These are phyloP conservation scores for Pyxicephalus adspersus DNA, from an alignment of 2,113 vertebrate genomes.

Conservation along the genomic window DNA sequence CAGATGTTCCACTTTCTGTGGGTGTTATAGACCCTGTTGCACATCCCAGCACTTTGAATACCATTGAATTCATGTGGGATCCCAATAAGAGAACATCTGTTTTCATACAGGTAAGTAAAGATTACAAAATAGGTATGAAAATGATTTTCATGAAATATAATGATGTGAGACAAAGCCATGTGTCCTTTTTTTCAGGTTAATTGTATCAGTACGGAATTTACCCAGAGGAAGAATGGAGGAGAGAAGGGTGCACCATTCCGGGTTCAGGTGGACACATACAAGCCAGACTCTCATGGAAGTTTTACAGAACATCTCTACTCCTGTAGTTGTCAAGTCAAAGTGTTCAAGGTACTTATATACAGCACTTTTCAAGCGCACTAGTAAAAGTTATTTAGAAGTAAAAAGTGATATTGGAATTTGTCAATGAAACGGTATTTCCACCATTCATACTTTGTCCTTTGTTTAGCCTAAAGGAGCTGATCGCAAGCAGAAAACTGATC, in stretches of 20 bases:
- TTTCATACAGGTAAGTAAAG: constrained; percentile 62
- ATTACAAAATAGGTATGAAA: too few species aligned
- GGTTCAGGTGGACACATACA: constrained; percentile 66
- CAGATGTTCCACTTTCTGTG: constrained; percentile 66
- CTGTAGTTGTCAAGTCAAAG: constrained; percentile 63
- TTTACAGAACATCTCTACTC: constrained; percentile 59
- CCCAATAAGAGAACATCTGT: constrained; percentile 60
- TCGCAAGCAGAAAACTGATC: constrained; percentile 66
- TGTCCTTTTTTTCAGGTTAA: constrained; percentile 59
- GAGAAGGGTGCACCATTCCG: constrained; percentile 66
- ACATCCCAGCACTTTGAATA: constrained; percentile 63
- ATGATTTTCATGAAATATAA: not conserved
- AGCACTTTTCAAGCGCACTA: not conserved
- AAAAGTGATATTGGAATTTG: not conserved
- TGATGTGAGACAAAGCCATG: not conserved
- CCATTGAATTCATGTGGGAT: constrained; percentile 66
- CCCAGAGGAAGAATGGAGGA: constrained; percentile 63
- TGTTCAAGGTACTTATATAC: constrained; percentile 59
- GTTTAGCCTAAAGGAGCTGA: constrained; percentile 66
- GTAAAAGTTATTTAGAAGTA: too few species aligned
- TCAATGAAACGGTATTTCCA: not conserved
- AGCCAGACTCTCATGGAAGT: constrained; percentile 58
- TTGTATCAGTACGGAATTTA: constrained; percentile 69
- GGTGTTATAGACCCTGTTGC: constrained; percentile 62
- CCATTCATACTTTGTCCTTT: not conserved